Percentiles rank a stretch among this genome's conserved stretches.
phyloP scores from a whole-genome alignment of 2,797 vertebrate species.

The Serranus cabrilla region DNA sequence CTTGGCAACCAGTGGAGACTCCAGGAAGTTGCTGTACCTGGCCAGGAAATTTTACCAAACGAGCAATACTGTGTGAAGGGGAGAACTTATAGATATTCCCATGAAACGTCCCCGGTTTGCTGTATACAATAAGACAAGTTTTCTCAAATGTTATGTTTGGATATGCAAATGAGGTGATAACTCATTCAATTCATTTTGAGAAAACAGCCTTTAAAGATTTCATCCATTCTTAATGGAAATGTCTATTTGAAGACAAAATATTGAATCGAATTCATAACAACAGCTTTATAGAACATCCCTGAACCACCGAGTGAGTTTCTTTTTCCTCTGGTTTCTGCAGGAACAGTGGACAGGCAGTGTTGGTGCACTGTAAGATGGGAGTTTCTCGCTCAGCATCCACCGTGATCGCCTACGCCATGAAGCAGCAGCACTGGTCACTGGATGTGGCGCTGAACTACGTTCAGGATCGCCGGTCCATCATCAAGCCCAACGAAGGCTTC shows the following conservation, averaged over 20 bases:
- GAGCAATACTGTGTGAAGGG: background rate
- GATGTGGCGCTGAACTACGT: conserved; percentile 88
- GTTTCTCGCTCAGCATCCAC: conserved; percentile 96
- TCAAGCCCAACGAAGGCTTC: conserved; percentile 94
- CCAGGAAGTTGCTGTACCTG: background rate
- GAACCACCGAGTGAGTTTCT: background rate
- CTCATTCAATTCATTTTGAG: too few species aligned
- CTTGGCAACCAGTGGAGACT: background rate
- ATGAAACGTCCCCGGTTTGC: too few species aligned
- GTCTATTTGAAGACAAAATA: too few species aligned
- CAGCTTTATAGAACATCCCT: too few species aligned
- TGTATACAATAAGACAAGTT: too few species aligned
- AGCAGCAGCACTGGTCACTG: conserved; percentile 91
- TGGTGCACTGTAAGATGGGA: conserved; percentile 99
- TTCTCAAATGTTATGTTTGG: too few species aligned
- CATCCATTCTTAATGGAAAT: too few species aligned
- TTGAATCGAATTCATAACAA: too few species aligned
- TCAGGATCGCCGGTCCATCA: conserved; percentile 87
- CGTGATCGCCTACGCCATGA: conserved; percentile 95
- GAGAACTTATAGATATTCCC: background rate
- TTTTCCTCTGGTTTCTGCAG: conserved; percentile 72
- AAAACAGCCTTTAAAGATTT: too few species aligned
- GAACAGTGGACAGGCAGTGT: conserved; percentile 85
- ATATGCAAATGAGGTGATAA: too few species aligned
- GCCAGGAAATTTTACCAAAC: conserved; percentile 1